These are phyloP conservation scores for Trichogramma pretiosum DNA, from an alignment of 1,140 invertebrate genomes.

Conservation along the genomic window DNA sequence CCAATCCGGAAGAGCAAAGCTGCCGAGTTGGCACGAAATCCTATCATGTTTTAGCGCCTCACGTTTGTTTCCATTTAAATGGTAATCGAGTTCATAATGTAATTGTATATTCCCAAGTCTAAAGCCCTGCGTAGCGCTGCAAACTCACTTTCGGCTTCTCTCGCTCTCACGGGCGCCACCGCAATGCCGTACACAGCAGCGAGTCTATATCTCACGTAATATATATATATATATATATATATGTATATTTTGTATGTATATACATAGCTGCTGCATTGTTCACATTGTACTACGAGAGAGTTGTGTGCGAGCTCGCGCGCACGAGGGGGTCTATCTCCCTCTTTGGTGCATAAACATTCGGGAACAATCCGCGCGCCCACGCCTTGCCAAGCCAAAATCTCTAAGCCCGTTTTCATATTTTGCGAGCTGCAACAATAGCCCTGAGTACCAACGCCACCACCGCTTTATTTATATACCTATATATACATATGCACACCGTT, in stretches of 20 bases:
- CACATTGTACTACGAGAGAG: slow-evolving; percentile 39
- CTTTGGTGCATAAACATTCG: slow-evolving; percentile 15
- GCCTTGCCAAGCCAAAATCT: slow-evolving; percentile 22
- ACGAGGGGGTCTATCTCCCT: background rate
- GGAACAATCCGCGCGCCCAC: no score
- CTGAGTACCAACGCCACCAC: background rate
- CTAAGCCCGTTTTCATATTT: slow-evolving; percentile 26
- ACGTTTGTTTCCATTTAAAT: slow-evolving; percentile 49
- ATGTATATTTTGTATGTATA: no score
- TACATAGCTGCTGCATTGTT: slow-evolving; percentile 41
- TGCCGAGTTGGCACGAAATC: no score
- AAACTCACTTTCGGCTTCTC: slow-evolving; percentile 23
- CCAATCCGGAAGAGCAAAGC: no score
- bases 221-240: no score
- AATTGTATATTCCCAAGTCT: slow-evolving; percentile 39
- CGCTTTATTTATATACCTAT: background rate
- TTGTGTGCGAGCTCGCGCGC: no score
- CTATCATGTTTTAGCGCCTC: slow-evolving; percentile 44
- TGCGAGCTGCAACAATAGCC: slow-evolving; percentile 21
- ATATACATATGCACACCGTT: no score
- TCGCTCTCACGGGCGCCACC: no score
- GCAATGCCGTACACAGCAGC: no score
- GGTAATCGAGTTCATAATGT: slow-evolving; percentile 48
- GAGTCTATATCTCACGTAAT: no score
- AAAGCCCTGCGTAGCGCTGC: slow-evolving; percentile 36